Base-by-base conservation (phyloP, 2,113 vertebrate genomes). In the Chionis minor region DNA sequence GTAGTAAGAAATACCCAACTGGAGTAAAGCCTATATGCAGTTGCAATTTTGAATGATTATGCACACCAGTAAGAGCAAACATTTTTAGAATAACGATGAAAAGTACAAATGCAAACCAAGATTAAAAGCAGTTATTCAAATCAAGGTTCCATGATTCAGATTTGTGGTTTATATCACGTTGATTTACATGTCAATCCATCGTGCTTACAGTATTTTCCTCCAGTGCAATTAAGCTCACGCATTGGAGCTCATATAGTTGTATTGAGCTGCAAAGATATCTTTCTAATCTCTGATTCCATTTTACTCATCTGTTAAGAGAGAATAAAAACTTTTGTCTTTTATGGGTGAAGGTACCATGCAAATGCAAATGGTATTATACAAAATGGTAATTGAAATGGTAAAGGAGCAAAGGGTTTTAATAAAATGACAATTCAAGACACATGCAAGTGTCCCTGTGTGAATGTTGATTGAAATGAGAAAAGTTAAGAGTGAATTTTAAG, bases 401-500 rank as follows among this genome's bases (percentile, higher is more conserved):
- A 93, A 94, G 44, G 65, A 91, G 85, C 74, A 95, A 95, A 47
- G 28, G 44, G 51, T 94, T 95, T 89, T 95, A 96, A 81, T 94
- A 96, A 95, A 96, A 90, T 84, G 86, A 94, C 92, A 95, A 84
- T 74, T 94, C 79, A 79, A 92, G 72, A 82, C 67, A 90, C 51
- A 91, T 82, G 87, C 54, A 86, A 90, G 27, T 77, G 23, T 91
- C 74, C 71, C 69, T 80, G 32, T 89, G 83, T 75, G 90, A 95
- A 91, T 72, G 85, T 42, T 92, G 84, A 88, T 84, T 81, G 77
- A 94, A 96, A 80, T 75, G 74, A 93, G 49, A 27, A 62, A 96
- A 91, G 90, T 83, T 88, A 88, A 91, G 78, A 92, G 81, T 78
- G 94, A 94, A 94, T 93, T 97, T 95, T 93, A 96, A 95, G 88